These are phyloP conservation scores for Idaea aversata DNA, from an alignment of 2,888 invertebrate species.

Conservation along the genomic window DNA sequence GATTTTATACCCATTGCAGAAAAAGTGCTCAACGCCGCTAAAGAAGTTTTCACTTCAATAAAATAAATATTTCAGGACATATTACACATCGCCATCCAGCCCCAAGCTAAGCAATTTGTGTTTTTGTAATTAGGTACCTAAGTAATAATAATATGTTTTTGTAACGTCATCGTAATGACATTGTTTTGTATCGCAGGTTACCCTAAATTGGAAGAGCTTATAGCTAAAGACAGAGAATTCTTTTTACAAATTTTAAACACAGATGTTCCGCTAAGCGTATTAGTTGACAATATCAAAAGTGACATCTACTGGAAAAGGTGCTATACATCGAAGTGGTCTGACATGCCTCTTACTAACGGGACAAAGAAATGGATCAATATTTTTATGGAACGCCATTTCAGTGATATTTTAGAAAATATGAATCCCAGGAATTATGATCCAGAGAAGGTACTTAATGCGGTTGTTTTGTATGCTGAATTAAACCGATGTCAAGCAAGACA, in stretches of 20 bases:
- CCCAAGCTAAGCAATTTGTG: no score
- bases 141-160: no score
- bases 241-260: conserved; percentile 67
- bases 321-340: conserved; percentile 60
- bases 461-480: no score
- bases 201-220: conserved; percentile 58
- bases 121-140: no score
- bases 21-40: no score
- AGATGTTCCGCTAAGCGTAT: conserved; percentile 60
- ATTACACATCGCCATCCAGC: no score
- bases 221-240: conserved; percentile 64
- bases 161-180: no score
- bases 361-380: conserved; percentile 66
- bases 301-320: conserved; percentile 75
- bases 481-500: no score
- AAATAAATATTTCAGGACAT: no score
- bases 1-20: no score
- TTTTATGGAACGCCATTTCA: conserved; percentile 69
- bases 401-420: conserved; percentile 69
- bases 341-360: conserved; percentile 45
- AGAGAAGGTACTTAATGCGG: conserved; percentile 54
- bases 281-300: conserved; percentile 70
- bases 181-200: conserved; percentile 43
- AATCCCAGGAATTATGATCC: conserved; percentile 74
- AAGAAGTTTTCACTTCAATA: no score